Evolutionary conservation across 2,113 vertebrate genomes (phyloP).

Genomic region (Leptocoma aspasia): DNA sequence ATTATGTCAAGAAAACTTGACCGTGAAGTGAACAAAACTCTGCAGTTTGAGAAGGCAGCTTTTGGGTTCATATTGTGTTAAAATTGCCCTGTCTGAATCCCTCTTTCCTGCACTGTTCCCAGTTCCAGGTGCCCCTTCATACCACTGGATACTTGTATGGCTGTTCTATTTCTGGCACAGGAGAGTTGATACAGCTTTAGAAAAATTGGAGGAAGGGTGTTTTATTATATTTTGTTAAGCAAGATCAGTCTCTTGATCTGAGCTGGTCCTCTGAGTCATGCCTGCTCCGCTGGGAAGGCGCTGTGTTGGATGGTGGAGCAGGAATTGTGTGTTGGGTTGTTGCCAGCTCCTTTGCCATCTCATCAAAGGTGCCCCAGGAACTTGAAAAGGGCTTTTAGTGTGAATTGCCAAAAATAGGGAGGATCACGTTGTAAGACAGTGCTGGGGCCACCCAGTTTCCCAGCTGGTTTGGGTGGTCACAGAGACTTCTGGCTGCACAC

Average conservation of each 20-base stretch:
- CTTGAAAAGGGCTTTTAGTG: background rate
- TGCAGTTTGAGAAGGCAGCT: background rate
- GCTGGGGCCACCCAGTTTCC: background rate
- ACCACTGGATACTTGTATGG: accelerated
- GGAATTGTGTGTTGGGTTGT: background rate
- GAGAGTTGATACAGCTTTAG: background rate
- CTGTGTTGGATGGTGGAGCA: background rate
- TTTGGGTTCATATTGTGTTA: accelerated
- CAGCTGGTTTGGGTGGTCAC: background rate
- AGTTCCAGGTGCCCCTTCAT: background rate
- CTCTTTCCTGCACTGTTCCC: accelerated
- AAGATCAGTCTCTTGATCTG: background rate
- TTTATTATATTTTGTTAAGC: background rate
- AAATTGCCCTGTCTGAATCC: background rate
- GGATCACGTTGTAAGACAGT: background rate
- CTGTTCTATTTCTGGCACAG: background rate
- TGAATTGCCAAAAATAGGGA: background rate
- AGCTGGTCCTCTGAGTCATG: background rate
- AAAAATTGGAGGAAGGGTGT: background rate
- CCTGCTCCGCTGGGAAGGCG: accelerated
- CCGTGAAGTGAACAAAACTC: background rate
- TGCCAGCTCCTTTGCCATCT: background rate
- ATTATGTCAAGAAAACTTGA: background rate
- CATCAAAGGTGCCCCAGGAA: background rate
- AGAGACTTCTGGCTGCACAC: background rate